Evolutionary conservation across 2,113 vertebrate genomes (phyloP), one percentile per base, ranked within the genome.

Genomic region (Centropus unirufus): DNA sequence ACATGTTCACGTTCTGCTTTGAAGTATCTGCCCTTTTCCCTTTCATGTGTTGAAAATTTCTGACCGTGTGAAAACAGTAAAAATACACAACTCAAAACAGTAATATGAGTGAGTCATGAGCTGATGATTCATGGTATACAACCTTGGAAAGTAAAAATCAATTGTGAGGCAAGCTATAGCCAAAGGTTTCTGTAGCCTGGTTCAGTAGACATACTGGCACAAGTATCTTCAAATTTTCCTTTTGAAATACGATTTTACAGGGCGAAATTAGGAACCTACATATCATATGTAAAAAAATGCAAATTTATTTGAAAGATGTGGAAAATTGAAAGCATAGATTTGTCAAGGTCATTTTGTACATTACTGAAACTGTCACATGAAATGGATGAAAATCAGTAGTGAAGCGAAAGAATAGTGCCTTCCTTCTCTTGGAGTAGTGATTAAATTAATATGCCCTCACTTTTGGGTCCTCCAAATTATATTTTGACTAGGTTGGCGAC

Each of bases 401-500:
- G 21, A 66, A 49, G 19, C 19, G 49, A 5, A 66, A 51, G 52
- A 22, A n/a, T 46, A 77, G 11, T 5, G 6, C 21, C 7, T 80
- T 78, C 12, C 63, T 76, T 86, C 12, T 46, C 23, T 49, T 79
- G 7, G 9, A 39, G 22, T 59, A 18, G 6, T 75, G 20, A 30
- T 59, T 58, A 51, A 66, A 26, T 55, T 58, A 22, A 46, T 57
- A 73, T 63, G 1, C 4, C 4, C 5, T 2, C 5, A 22, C 7
- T 81, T 34, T 54, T 32, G 21, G 69, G 0, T 42, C 14, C 14
- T 81, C 12, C 18, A 58, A 64, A 87, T 89, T 78, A 8, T 66
- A 66, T 95, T 68, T 92, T 95, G 21, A 55, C 64, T 97, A 99
- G 99, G 99, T 39, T 99, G 99, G 99, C 99, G 99, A 23, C 99